phyloP scores from a whole-genome alignment of 2,797 vertebrate genomes.

The Mus spretus region DNA sequence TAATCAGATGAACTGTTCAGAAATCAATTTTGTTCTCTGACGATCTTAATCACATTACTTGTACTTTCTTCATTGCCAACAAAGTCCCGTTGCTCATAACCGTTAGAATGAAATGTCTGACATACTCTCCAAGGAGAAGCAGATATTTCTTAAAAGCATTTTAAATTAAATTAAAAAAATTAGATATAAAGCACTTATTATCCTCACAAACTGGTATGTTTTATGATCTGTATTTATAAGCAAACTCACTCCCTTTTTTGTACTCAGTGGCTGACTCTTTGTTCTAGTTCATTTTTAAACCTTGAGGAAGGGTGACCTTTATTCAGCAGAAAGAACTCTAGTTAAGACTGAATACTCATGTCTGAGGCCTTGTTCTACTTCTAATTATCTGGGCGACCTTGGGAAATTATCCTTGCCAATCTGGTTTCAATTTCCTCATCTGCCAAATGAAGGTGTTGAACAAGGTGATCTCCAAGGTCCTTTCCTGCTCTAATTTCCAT shows the following conservation, averaged over 20 bases:
- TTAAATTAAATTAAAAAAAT: background rate
- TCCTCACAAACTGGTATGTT: background rate
- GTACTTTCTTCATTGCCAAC: slow-evolving; percentile 31
- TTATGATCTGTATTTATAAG: background rate
- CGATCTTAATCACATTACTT: background rate
- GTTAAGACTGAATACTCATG: slow-evolving; percentile 63
- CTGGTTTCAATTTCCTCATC: slow-evolving; percentile 79
- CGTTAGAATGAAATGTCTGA: background rate
- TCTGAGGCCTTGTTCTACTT: slow-evolving; percentile 68
- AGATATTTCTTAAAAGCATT: background rate
- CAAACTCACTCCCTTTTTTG: background rate
- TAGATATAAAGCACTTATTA: background rate
- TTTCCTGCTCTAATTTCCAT: slow-evolving; percentile 74
- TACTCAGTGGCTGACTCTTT: background rate
- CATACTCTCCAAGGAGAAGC: background rate
- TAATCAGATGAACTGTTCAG: slow-evolving; percentile 28
- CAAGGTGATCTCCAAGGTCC: slow-evolving; percentile 82
- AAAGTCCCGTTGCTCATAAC: background rate
- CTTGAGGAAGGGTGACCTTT: slow-evolving; percentile 64
- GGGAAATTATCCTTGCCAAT: slow-evolving; percentile 80
- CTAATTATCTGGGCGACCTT: slow-evolving; percentile 80
- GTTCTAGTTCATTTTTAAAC: slow-evolving; percentile 28
- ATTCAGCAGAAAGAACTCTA: slow-evolving; percentile 58
- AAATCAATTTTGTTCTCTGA: slow-evolving; percentile 54
- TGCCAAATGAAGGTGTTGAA: slow-evolving; percentile 76